These are phyloP conservation scores for Phoxinus dragarum DNA, from an alignment of 2,797 vertebrate genomes.

Conservation along the genomic window DNA sequence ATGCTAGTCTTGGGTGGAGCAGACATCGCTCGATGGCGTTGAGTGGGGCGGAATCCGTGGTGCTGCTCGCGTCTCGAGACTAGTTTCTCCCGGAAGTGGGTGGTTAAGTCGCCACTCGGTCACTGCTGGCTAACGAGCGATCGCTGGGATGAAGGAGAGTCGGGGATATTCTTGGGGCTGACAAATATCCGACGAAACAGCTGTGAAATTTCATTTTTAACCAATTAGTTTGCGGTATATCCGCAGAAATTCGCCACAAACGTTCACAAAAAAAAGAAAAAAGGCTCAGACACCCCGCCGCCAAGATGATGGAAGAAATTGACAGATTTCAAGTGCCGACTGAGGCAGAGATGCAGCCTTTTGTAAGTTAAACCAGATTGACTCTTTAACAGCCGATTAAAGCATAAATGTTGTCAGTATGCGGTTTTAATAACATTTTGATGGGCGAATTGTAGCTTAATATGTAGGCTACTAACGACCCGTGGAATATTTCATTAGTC, in stretches of 20 bases:
- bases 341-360: constrained; percentile 95
- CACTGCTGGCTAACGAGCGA: constrained; percentile 66
- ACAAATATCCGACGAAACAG: constrained; percentile 59
- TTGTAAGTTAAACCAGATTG: constrained; percentile 79
- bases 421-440: neutral
- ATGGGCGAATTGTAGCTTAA: neutral
- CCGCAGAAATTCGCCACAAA: constrained; percentile 21
- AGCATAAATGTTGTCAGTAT: neutral
- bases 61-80: constrained; percentile 39
- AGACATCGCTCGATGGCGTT: constrained; percentile 25
- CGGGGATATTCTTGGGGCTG: constrained; percentile 50
- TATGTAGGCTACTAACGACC: neutral
- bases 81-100: constrained; percentile 86
- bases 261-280: neutral
- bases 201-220: constrained; percentile 16
- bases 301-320: constrained; percentile 97
- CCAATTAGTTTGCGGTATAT: constrained; percentile 16
- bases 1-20: constrained; percentile 50
- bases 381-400: neutral
- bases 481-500: constrained; percentile 1
- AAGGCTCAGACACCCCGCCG: constrained; percentile 47
- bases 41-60: constrained; percentile 49
- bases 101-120: constrained; percentile 80
- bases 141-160: constrained; percentile 82
- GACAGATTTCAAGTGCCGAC: constrained; percentile 97